phyloP scores from a whole-genome alignment of 2,888 invertebrate species.

The Drosophila suboccidentalis region DNA sequence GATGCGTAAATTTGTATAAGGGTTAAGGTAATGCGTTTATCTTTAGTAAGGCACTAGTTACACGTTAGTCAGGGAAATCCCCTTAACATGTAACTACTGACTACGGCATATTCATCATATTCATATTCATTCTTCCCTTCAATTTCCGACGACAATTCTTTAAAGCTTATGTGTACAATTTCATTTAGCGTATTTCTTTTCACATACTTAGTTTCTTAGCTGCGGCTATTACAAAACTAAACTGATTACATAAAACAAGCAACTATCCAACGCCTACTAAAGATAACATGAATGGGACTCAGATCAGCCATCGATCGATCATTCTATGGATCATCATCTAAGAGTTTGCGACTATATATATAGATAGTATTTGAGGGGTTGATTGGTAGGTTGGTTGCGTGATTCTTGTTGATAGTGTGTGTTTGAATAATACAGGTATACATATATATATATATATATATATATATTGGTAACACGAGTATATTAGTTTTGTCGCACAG shows the following conservation, averaged over 20 bases:
- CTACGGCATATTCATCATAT: conserved; percentile 4
- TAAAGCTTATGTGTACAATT: conserved; percentile 75
- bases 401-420: conserved; percentile 44
- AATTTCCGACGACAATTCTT: conserved; percentile 47
- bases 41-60: conserved; percentile 86
- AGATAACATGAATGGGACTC: conserved; percentile 59
- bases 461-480: conserved; percentile 11
- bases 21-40: conserved; percentile 84
- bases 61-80: no score
- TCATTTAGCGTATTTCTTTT: conserved; percentile 64
- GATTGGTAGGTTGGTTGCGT: conserved; percentile 50
- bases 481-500: conserved; percentile 35
- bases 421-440: conserved; percentile 48
- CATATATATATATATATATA: conserved; percentile 15
- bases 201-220: conserved; percentile 44
- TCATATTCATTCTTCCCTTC: conserved; percentile 9
- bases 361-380: conserved; percentile 21
- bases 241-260: conserved; percentile 54
- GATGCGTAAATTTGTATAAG: conserved; percentile 79
- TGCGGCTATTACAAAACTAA: conserved; percentile 61
- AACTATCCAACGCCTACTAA: conserved; percentile 65
- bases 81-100: no score
- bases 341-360: background rate
- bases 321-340: no score
- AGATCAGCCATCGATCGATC: conserved; percentile 20